Conservation (phyloP, 2,797 vertebrate genomes). For the Periophthalmus magnuspinnatus region DNA sequence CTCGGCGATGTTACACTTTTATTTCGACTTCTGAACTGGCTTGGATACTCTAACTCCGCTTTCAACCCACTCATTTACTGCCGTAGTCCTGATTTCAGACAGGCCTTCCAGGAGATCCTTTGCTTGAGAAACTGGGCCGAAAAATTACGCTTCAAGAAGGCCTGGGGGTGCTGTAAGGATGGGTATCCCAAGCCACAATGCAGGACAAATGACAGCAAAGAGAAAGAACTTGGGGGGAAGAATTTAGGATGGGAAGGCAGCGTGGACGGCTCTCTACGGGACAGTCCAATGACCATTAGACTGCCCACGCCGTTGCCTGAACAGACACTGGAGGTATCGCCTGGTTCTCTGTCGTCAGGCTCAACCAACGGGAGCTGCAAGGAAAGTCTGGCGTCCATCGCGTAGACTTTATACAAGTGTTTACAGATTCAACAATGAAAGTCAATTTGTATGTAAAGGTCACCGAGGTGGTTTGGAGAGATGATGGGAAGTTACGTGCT, state of each 20-base stretch:
- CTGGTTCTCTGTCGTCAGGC: constrained; percentile 46
- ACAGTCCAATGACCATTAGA: constrained; percentile 33
- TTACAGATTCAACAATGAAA: constrained; percentile 6
- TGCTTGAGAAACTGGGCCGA: constrained; percentile 67
- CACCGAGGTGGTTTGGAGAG: neutral
- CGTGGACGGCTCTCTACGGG: constrained; percentile 32
- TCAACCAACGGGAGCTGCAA: constrained; percentile 44
- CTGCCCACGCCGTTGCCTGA: constrained; percentile 13
- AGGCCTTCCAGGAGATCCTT: constrained; percentile 93
- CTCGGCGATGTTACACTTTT: constrained; percentile 73
- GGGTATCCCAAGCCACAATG: constrained; percentile 19
- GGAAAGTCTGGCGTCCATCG: constrained; percentile 44
- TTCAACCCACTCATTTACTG: constrained; percentile 99
- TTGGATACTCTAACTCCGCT: constrained; percentile 93
- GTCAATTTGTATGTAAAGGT: constrained; percentile 25
- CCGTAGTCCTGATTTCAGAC: constrained; percentile 92
- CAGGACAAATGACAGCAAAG: constrained; percentile 21
- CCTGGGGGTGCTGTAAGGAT: constrained; percentile 41
- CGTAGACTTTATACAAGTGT: constrained; percentile 22
- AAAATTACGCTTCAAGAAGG: constrained; percentile 19
- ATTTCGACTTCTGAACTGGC: constrained; percentile 92
- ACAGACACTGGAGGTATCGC: constrained; percentile 53
- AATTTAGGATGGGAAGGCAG: constrained; percentile 38
- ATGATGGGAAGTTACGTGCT: constrained; percentile 4
- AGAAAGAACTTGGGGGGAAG: constrained; percentile 12